phyloP scores from a whole-genome alignment of 1,140 invertebrate genomes.

The Brachionus paranguensis region DNA sequence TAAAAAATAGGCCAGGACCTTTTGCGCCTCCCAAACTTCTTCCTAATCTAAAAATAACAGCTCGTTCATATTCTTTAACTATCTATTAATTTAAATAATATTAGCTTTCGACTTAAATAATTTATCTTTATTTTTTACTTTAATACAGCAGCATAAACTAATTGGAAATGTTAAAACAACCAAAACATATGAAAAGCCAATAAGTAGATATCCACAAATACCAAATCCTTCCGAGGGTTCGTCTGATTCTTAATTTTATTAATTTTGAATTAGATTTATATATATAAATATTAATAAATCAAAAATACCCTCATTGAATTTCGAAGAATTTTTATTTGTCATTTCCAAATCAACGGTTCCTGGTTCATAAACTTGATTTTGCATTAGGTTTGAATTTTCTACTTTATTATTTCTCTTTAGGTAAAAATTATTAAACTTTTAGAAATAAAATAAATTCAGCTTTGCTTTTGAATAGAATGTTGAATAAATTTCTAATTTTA shows the following conservation, averaged over 20 bases:
- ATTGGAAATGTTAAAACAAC: constrained; percentile 37
- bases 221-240: background rate
- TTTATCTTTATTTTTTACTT: background rate
- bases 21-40: constrained; percentile 35
- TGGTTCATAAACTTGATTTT: background rate
- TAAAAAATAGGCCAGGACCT: constrained; percentile 42
- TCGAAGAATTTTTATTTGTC: background rate
- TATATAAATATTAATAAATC: background rate
- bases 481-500: background rate
- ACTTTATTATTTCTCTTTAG: constrained; percentile 19
- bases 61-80: constrained; percentile 41
- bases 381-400: background rate
- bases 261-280: background rate
- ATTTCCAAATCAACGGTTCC: background rate
- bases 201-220: background rate
- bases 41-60: constrained; percentile 41
- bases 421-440: background rate
- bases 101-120: background rate
- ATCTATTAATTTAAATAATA: constrained; percentile 2
- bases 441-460: background rate
- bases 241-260: background rate
- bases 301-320: background rate
- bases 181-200: constrained; percentile 36
- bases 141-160: constrained; percentile 28
- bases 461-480: too few species aligned